These are phyloP conservation scores for Echinops telfairi DNA, from an alignment of 2,113 vertebrate species.

Conservation along the genomic window DNA sequence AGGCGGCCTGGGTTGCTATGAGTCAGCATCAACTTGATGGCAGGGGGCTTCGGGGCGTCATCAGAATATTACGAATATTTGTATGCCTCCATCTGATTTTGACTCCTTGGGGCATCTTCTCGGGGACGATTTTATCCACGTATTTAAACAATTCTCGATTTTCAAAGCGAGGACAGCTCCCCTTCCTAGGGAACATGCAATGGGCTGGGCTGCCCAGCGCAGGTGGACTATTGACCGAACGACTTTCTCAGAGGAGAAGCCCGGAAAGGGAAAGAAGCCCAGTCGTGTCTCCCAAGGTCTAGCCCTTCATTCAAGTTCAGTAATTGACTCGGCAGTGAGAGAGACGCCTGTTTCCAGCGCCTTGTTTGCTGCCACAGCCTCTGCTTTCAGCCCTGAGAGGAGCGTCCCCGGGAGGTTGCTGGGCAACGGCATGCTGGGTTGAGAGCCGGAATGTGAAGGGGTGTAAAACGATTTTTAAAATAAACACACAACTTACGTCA, in stretches of 20 bases:
- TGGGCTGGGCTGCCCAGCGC: background rate
- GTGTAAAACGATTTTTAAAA: conserved; percentile 77
- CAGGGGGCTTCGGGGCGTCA: background rate
- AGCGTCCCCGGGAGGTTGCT: conserved; percentile 71
- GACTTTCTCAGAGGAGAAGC: conserved; percentile 44
- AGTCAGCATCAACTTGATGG: no score
- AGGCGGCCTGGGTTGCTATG: no score
- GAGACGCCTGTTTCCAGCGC: conserved; percentile 71
- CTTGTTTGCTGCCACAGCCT: conserved; percentile 75
- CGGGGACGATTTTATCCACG: background rate
- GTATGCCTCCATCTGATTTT: conserved; percentile 43
- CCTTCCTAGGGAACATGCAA: no score
- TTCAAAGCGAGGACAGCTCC: background rate
- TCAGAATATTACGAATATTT: conserved; percentile 46
- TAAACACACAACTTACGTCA: conserved; percentile 77
- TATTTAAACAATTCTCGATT: conserved; percentile 63
- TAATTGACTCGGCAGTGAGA: conserved; percentile 62
- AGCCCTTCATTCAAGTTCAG: conserved; percentile 63
- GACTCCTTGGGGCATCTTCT: background rate
- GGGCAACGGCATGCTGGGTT: conserved; percentile 71
- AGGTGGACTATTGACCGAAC: conserved; percentile 4
- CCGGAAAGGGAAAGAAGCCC: conserved; percentile 40
- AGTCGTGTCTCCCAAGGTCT: conserved; percentile 62
- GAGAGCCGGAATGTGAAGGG: conserved; percentile 76
- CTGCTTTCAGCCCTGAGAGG: conserved; percentile 62